A percentile compares a stretch with the other conserved stretches of the same genome.
Conservation (phyloP, 2,113 vertebrate species). For the Lepisosteus osseus region DNA sequence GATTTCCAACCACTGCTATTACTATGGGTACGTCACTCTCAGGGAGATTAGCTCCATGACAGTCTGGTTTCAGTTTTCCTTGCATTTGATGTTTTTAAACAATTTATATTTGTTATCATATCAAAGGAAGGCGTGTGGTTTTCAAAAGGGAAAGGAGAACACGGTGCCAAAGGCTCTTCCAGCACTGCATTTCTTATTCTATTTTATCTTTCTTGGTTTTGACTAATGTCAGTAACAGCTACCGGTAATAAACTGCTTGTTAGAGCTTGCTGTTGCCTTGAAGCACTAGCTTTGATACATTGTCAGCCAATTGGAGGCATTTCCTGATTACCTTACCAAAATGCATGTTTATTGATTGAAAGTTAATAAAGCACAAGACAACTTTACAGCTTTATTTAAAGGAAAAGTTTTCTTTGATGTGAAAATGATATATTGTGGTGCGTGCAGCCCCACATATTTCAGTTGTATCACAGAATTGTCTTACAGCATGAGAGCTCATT, state of each 20-base stretch:
- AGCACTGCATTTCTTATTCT: slow-evolving; percentile 91
- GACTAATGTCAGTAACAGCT: slow-evolving; percentile 99
- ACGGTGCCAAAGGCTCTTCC: slow-evolving; percentile 82
- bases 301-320: slow-evolving; percentile 92
- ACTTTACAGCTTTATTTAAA: slow-evolving; percentile 80
- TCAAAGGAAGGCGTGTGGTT: slow-evolving; percentile 93
- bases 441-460: slow-evolving; percentile 41
- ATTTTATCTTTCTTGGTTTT: slow-evolving; percentile 97
- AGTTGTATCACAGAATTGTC: slow-evolving; percentile 30
- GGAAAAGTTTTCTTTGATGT: slow-evolving; percentile 87
- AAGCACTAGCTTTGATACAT: slow-evolving; percentile 95
- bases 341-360: slow-evolving; percentile 98
- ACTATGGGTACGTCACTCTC: slow-evolving; percentile 79
- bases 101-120: slow-evolving; percentile 99
- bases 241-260: slow-evolving; percentile 99
- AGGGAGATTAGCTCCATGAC: slow-evolving; percentile 82
- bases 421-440: slow-evolving; percentile 74
- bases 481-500: not conserved
- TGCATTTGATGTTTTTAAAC: slow-evolving; percentile 93
- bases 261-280: slow-evolving; percentile 94
- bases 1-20: slow-evolving; percentile 71
- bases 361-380: slow-evolving; percentile 91
- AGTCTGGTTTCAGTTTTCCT: slow-evolving; percentile 69
- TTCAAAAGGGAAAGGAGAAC: slow-evolving; percentile 86
- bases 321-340: slow-evolving; percentile 95